These are phyloP conservation scores for Labeo calbasu DNA, from an alignment of 2,797 vertebrate species.

Conservation along the genomic window DNA sequence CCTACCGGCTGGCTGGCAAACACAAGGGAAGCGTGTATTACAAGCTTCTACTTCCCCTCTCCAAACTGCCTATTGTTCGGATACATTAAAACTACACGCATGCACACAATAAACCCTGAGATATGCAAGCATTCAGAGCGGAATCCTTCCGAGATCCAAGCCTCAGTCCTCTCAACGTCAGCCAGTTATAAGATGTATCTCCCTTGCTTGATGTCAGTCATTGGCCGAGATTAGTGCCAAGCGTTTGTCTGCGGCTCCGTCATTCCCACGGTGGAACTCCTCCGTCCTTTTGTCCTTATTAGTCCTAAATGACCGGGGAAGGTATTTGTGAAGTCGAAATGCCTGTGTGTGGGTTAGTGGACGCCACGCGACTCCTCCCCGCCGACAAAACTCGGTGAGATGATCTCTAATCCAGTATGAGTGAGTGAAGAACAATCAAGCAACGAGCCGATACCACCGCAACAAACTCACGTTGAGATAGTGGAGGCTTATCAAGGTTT, in stretches of 20 bases:
- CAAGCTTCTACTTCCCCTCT: conserved; percentile 22
- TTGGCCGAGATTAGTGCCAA: conserved; percentile 60
- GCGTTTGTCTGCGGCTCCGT: conserved; percentile 26
- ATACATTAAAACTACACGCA: not conserved
- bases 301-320: not conserved
- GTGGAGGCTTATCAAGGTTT: not conserved
- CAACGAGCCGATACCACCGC: not conserved
- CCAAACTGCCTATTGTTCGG: conserved; percentile 19
- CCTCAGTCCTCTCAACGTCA: not conserved
- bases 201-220: conserved; percentile 19
- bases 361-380: conserved; percentile 28
- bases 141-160: not conserved
- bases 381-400: conserved; percentile 9
- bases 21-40: conserved; percentile 16
- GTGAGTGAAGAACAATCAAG: not conserved
- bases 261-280: conserved; percentile 46
- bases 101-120: not conserved
- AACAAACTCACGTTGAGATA: conserved; percentile 18
- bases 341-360: conserved; percentile 3
- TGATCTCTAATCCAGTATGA: not conserved
- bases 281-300: conserved; percentile 40
- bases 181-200: conserved; percentile 29
- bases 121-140: not conserved
- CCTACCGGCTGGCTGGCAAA: not conserved
- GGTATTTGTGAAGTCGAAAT: not conserved